Conservation (phyloP, 2,113 vertebrate species). For the Phylloscopus whistleri region DNA sequence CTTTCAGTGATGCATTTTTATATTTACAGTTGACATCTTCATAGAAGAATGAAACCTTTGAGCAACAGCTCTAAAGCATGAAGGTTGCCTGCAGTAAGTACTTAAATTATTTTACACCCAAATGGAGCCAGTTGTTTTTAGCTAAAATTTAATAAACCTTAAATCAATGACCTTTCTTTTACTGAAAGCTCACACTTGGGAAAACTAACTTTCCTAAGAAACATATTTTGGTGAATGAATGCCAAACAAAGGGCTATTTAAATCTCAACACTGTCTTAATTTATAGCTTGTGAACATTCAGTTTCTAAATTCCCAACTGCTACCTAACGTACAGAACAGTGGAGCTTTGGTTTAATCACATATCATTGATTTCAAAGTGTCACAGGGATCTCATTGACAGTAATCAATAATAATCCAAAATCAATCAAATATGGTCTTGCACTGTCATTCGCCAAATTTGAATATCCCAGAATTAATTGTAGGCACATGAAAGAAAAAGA, state of each 20-base stretch:
- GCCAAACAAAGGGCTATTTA: slow-evolving; percentile 73
- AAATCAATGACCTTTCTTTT: slow-evolving; percentile 75
- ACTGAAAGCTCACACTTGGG: slow-evolving; percentile 63
- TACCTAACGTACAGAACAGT: slow-evolving; percentile 41
- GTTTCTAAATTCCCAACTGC: slow-evolving; percentile 57
- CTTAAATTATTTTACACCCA: slow-evolving; percentile 78
- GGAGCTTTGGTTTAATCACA: slow-evolving; percentile 73
- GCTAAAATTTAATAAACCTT: slow-evolving; percentile 81
- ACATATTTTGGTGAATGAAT: slow-evolving; percentile 70
- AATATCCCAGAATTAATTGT: slow-evolving; percentile 73
- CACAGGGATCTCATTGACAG: slow-evolving; percentile 77
- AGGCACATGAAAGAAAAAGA: slow-evolving; percentile 38
- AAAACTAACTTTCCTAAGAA: slow-evolving; percentile 73
- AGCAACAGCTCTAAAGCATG: slow-evolving; percentile 71
- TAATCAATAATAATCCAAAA: slow-evolving; percentile 83
- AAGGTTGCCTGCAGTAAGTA: slow-evolving; percentile 73
- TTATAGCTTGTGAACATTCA: slow-evolving; percentile 70
- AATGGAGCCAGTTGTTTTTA: slow-evolving; percentile 76
- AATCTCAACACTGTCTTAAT: slow-evolving; percentile 69
- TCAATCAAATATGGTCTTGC: slow-evolving; percentile 74
- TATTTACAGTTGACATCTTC: slow-evolving; percentile 82
- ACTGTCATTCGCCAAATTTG: slow-evolving; percentile 75
- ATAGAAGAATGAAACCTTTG: slow-evolving; percentile 73
- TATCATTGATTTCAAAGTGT: slow-evolving; percentile 73
- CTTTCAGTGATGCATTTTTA: slow-evolving; percentile 79